Evolutionary conservation across 2,113 vertebrate genomes (phyloP), one percentile per base, ranked within the genome.

Genomic region (Blennius ocellaris): DNA sequence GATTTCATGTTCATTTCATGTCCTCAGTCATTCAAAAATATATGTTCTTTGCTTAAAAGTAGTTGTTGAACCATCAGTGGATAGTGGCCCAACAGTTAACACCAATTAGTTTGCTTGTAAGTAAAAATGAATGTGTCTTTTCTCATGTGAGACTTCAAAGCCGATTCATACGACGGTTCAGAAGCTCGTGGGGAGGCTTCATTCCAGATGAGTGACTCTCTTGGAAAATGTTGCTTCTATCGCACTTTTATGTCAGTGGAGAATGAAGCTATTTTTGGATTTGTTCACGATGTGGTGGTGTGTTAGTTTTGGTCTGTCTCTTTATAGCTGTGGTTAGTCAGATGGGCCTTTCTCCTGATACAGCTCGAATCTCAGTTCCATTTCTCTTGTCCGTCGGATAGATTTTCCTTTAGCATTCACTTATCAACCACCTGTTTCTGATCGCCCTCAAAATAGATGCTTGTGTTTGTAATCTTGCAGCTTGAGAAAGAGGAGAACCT

Each of bases 401-500:
- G 2, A 40, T 3, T 49, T 67, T 60, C n/a, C 10, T 39, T n/a
- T n/a, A n/a, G n/a, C n/a, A n/a, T n/a, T 59, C n/a, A 49, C 5
- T 9, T 8, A 57, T 44, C 21, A 30, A 30, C 2, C 21, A 4
- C 21, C 21, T 30, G 21, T 30, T 30, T 30, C 21, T 30, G 4
- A 30, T 30, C 21, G 4, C 21, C 21, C 21, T 30, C 4, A 30
- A 30, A 30, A 30, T 4, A 2, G 21, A 30, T 30, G 21, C 4
- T 2, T 80, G 8, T 82, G 43, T 69, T 64, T 40, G 44, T 62
- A 59, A 21, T 21, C 48, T 60, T 49, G 47, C 56, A 83, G 79
- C 54, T 76, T 15, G 80, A 81, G 80, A 76, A 76, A 39, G 79
- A 65, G 57, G 68, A 87, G 50, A 10, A 41, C 9, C 53, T 11